Evolutionary conservation across 2,113 vertebrate genomes (phyloP), one percentile per base, ranked within the genome.

Genomic region (Bambusicola thoracicus): DNA sequence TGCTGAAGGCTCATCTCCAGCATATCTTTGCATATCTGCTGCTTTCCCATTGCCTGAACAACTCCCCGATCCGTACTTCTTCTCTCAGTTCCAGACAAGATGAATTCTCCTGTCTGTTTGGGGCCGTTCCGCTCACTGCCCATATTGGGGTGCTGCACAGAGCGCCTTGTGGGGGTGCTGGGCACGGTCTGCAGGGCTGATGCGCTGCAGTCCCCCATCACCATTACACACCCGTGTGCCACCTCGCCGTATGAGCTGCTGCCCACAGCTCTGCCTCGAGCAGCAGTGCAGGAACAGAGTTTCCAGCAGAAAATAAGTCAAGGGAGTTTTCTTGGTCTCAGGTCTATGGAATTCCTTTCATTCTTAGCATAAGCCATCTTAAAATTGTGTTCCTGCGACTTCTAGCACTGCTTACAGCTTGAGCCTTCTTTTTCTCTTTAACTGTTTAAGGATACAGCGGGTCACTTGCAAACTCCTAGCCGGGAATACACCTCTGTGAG

Each of bases 361-460:
- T 80, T 76, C 86, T 90, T 85, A 78, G 63, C 68, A 29, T 58
- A 81, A 93, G 34, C 41, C 92, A 72, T 87, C 74, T 91, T 72
- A 82, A 83, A 90, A 30, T 40, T 20, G 62, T 53, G 36, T 51
- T 68, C 44, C 30, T 49, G 8, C 17, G 49, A 34, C 59, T 48
- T 41, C 12, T 25, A 69, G 69, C n/a, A 8, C 44, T 32, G 36
- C 70, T 94, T 77, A 73, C 12, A 38, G 41, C 25, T 78, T 69
- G 48, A 82, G 29, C 13, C 34, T 76, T 72, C 53, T 66, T 58
- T 20, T 41, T 5, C 2, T 32, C 41, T 77, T 70, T 90, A 84
- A 73, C 38, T 63, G 2, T 46, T 55, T 48, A n/a, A 74, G 79
- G 74, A 65, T 53, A 25, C 32, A 36, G 40, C 15, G 15, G 73